Evolutionary conservation across 1,140 invertebrate genomes (phyloP).

Genomic region (Ips typographus): DNA sequence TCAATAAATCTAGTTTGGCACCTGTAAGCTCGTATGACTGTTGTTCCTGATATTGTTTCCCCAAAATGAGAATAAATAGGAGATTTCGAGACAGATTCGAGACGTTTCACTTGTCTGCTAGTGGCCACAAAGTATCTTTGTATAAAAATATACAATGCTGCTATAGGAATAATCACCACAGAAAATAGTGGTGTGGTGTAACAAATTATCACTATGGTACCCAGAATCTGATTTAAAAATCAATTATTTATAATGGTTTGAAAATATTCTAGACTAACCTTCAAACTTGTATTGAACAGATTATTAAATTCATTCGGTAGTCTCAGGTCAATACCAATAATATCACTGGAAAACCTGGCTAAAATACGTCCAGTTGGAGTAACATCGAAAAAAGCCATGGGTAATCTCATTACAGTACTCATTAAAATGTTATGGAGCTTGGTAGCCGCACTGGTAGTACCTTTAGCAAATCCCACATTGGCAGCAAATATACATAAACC

Average conservation of each 20-base stretch:
- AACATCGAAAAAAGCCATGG: slow-evolving; percentile 82
- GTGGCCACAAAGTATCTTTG: slow-evolving; percentile 93
- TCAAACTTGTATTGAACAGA: slow-evolving; percentile 8
- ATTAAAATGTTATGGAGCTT: slow-evolving; percentile 77
- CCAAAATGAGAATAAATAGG: slow-evolving; percentile 79
- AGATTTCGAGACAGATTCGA: slow-evolving; percentile 93
- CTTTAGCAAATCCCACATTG: slow-evolving; percentile 42
- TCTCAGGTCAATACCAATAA: slow-evolving; percentile 62
- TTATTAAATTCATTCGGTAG: slow-evolving; percentile 23
- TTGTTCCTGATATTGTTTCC: slow-evolving; percentile 2
- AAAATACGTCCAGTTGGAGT: slow-evolving; percentile 85
- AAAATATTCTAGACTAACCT: not conserved
- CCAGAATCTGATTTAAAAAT: slow-evolving; percentile 66
- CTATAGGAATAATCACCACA: slow-evolving; percentile 77
- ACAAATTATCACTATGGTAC: slow-evolving; percentile 81
- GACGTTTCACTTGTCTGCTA: slow-evolving; percentile 89
- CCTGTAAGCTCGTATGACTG: slow-evolving; percentile 49
- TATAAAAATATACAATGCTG: slow-evolving; percentile 84
- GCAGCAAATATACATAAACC: slow-evolving; percentile 29
- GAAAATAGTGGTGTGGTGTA: slow-evolving; percentile 81
- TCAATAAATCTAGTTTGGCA: slow-evolving; percentile 69
- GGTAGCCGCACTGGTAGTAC: slow-evolving; percentile 65
- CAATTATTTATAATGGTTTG: not conserved
- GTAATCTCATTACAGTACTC: slow-evolving; percentile 70
- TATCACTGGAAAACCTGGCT: slow-evolving; percentile 83